Evolutionary conservation across 2,888 invertebrate species (phyloP), one percentile per base, ranked within the genome.

Genomic region (Xylocampa areola): DNA sequence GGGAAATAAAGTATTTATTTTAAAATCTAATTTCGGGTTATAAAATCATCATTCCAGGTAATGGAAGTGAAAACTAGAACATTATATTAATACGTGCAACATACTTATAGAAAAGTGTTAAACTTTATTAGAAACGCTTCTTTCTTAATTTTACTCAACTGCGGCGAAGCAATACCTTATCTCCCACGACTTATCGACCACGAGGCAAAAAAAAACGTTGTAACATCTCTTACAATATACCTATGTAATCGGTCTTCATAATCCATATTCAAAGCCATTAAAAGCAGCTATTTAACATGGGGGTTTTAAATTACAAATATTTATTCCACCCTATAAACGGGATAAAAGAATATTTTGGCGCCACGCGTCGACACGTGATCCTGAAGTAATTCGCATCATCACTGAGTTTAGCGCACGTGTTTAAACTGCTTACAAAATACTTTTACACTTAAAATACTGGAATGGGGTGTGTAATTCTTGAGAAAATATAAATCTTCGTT

Each of bases 361-460:
- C 67, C 92, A 92, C 91, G 89, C 77, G 90, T 68, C 84, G 84
- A 64, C 91, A 84, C 90, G 90, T 86, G 91, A 69, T 68, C 69
- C 63, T 60, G 70, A 75, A 73, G 60, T 77, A 81, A 77, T 80
- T 81, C 71, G 73, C 74, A 82, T 80, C 51, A 62, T 59, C 54
- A 53, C 27, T 50, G 44, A 51, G 54, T 60, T 77, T 77, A 55
- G 60, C 75, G 47, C 87, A 81, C 87, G 88, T 85, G 88, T 68
- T 59, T 27, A 36, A 35, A 60, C 30, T 65, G 62, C 62, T 60
- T 62, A 76, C 59, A 68, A 73, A 65, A 73, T 66, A 66, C 44
- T 54, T 61, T 66, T 59, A 68, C 55, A 54, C 53, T 58, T 39
- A 43, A 25, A 65, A 51, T 27, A 43, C n/a, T n/a, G 29, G 39